These are phyloP conservation scores for Eupithecia inturbata DNA, from an alignment of 2,888 invertebrate genomes.

Conservation along the genomic window DNA sequence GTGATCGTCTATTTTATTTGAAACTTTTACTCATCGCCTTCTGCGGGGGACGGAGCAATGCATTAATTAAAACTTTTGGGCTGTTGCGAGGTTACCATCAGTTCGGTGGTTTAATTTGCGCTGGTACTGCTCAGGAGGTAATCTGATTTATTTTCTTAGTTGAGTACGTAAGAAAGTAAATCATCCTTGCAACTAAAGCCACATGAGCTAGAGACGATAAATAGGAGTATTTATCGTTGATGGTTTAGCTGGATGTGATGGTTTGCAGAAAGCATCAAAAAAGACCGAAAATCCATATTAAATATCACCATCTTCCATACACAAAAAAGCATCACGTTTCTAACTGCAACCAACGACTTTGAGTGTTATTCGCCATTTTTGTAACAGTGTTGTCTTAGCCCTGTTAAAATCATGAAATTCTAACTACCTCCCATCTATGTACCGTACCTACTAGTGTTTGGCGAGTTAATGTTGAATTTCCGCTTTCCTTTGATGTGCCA, in stretches of 20 bases:
- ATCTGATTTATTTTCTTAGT: slow-evolving; percentile 16
- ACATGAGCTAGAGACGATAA: neutral
- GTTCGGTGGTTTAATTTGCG: slow-evolving; percentile 27
- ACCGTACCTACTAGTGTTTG: slow-evolving; percentile 52
- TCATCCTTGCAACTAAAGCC: neutral
- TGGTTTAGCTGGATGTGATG: neutral
- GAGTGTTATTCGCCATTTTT: no score
- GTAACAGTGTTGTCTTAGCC: no score
- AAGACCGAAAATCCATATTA: neutral
- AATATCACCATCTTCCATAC: neutral
- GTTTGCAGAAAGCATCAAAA: no score
- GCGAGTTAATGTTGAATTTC: slow-evolving; percentile 69
- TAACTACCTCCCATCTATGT: neutral
- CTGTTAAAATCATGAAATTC: no score
- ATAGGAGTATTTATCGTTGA: no score
- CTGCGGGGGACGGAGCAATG: slow-evolving; percentile 38
- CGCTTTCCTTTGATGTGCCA: slow-evolving; percentile 73
- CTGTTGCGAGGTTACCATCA: slow-evolving; percentile 32
- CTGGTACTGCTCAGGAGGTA: slow-evolving; percentile 25
- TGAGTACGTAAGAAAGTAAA: neutral
- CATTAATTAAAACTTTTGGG: slow-evolving; percentile 46
- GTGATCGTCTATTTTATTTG: slow-evolving; percentile 42
- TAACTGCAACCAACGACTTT: no score
- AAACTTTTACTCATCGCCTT: slow-evolving; percentile 40
- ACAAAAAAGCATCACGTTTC: neutral